Conservation (phyloP, 2,888 invertebrate species). For the Meteorus colon region DNA sequence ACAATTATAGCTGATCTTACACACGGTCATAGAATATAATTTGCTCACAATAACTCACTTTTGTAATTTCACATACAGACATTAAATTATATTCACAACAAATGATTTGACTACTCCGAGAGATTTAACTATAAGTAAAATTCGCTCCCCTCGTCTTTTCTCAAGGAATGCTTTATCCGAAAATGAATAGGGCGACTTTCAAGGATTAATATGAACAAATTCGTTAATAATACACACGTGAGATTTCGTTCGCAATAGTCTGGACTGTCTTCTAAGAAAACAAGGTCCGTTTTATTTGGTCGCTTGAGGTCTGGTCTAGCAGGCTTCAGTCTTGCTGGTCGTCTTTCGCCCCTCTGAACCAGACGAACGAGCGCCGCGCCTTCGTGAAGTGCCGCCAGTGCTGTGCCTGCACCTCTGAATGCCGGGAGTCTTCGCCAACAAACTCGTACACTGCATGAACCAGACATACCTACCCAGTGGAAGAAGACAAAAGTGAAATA, state of each 20-base stretch:
- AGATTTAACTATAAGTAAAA: no score
- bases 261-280: constrained; percentile 92
- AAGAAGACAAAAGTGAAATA: constrained; percentile 5
- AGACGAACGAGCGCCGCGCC: constrained; percentile 88
- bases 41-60: no score
- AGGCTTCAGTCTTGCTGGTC: constrained; percentile 82
- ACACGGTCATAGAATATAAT: no score
- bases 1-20: no score
- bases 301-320: constrained; percentile 86
- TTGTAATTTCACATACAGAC: no score
- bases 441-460: constrained; percentile 91
- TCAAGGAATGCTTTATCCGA: no score
- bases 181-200: no score
- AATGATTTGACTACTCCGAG: no score
- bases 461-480: constrained; percentile 79
- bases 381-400: constrained; percentile 86
- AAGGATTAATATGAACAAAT: not conserved
- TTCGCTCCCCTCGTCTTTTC: no score
- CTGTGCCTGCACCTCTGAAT: constrained; percentile 85
- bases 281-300: constrained; percentile 92
- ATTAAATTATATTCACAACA: no score
- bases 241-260: constrained; percentile 92
- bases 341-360: constrained; percentile 77
- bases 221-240: constrained; percentile 78
- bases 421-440: constrained; percentile 91